Base-by-base conservation (phyloP, 1,140 invertebrate genomes). In the Wasmannia auropunctata region DNA sequence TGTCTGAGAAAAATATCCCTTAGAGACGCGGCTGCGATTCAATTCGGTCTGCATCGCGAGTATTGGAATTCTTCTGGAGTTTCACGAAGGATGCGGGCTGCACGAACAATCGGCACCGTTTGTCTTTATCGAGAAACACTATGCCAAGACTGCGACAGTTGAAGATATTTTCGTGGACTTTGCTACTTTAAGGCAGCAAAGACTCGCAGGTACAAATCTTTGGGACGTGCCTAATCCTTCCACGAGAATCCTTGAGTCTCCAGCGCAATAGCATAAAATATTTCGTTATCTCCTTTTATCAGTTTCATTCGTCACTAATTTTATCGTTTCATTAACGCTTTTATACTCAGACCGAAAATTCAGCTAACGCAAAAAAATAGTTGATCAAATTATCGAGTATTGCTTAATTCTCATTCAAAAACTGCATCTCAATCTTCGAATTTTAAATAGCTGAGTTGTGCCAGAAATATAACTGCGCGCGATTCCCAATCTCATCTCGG, bases 401-500 rank as follows among this genome's bases (percentile, higher is more conserved):
- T 22, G 25, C 8, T 67, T 37, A n/a, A n/a, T 2, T 54, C 62
- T 54, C 22, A 8, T 80, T 3, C 31, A n/a, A 69, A 51, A 69
- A 1, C 16, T 28, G 28, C 49, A 11, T 54, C 49, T 10, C 31
- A 31, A 67, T n/a, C 3, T 28, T 22, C 10, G 46, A 54, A 25
- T 54, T 16, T 80, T 25, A 70, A 80, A 70, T 56, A 69, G 14
- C 54, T n/a, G 7, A 80, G n/a, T 67, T 54, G 19, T 11, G 37
- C 2, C 14, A 22, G 37, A 81, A 81, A 83, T 74, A 70, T 31
- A 58, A 58, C 65, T 40, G 79, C 65, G 51, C 65, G 25, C 65
- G 28, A 72, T 81, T 58, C 37, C 51, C 37, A 81, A 81, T 72
- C 69, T 58, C 51, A 58, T 72, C 37, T 70, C 65, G 22, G 37